phyloP scores from a whole-genome alignment of 2,888 invertebrate genomes.

The Drosophila engyochracea region DNA sequence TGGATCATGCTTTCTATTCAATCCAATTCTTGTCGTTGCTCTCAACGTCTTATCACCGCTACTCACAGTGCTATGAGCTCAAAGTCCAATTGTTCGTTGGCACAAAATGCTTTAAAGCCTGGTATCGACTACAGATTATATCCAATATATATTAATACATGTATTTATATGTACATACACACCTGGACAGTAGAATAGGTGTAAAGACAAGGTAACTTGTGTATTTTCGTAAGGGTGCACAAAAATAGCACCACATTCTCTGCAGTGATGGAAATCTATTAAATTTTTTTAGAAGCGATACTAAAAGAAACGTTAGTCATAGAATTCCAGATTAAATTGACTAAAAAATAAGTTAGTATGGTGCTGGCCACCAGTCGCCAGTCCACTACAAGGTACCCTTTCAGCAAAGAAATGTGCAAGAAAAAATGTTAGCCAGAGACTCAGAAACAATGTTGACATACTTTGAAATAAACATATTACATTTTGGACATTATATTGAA shows the following conservation, averaged over 20 bases:
- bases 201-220: not conserved
- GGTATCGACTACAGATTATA: slow-evolving; percentile 35
- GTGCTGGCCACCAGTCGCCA: not conserved
- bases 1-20: slow-evolving; percentile 20
- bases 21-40: slow-evolving; percentile 16
- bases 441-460: not conserved
- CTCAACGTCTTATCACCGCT: slow-evolving; percentile 35
- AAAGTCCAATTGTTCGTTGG: slow-evolving; percentile 41
- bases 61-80: slow-evolving; percentile 17
- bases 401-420: not conserved
- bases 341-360: not conserved
- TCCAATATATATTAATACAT: slow-evolving; percentile 1
- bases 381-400: not conserved
- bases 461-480: not conserved
- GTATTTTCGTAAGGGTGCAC: not conserved
- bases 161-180: not conserved
- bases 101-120: slow-evolving; percentile 19
- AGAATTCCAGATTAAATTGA: not conserved
- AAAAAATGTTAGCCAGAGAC: not conserved
- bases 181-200: not conserved
- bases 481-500: not conserved
- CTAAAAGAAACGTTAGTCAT: not conserved
- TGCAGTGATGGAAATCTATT: not conserved
- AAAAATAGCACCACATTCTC: not conserved
- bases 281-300: not conserved